A percentile compares a stretch with the other conserved stretches of the same genome.
Conservation (phyloP, 2,888 invertebrate species). For the Cephus spinipes region DNA sequence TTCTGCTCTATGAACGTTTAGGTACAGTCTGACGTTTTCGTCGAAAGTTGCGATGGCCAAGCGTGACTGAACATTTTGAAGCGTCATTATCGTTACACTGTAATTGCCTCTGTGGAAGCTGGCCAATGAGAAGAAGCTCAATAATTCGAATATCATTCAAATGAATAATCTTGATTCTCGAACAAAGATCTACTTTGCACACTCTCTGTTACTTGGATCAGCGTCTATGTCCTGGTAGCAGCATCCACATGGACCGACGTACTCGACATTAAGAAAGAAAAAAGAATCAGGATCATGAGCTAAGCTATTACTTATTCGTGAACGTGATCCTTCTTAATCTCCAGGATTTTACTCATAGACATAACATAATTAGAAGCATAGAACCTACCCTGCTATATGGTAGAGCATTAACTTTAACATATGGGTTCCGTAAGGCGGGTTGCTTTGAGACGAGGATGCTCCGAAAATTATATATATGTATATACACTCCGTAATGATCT, state of each 20-base stretch:
- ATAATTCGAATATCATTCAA: neutral
- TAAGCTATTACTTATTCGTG: neutral
- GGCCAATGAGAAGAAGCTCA: neutral
- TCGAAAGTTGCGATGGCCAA: neutral
- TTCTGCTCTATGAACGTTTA: neutral
- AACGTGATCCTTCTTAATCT: conserved; percentile 37
- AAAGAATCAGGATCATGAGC: neutral
- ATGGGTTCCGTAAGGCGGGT: conserved; percentile 17
- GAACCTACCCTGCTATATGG: conserved; percentile 5
- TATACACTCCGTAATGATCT: neutral
- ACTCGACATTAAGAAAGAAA: neutral
- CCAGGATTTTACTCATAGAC: conserved; percentile 35
- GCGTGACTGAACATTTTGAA: neutral
- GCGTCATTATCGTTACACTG: neutral
- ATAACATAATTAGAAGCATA: conserved; percentile 36
- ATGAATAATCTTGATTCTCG: neutral
- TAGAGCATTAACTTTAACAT: conserved; percentile 18
- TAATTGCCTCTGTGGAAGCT: neutral
- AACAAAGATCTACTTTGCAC: neutral
- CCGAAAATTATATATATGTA: neutral
- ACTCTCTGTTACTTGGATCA: neutral
- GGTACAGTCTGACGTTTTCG: neutral
- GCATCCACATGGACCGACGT: neutral
- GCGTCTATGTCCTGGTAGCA: neutral
- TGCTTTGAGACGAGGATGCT: neutral